A percentile compares a stretch with the other conserved stretches of the same genome.
Evolutionary conservation across 2,113 vertebrate genomes (phyloP).

Genomic region (Paramisgurnus dabryanus): DNA sequence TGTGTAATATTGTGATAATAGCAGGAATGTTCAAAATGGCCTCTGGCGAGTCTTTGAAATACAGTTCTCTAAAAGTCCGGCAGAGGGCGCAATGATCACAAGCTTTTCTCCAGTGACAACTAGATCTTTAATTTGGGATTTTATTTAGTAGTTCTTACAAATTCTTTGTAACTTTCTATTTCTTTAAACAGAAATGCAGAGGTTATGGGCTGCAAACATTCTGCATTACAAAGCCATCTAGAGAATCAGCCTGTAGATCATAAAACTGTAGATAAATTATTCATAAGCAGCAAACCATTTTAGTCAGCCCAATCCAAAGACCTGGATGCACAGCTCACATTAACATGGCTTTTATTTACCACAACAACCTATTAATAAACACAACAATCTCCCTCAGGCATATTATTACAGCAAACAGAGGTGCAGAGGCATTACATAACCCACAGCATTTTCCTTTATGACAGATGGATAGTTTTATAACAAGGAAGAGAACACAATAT

Average conservation of each 20-base stretch:
- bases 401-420: not conserved
- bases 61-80: slow-evolving; percentile 42
- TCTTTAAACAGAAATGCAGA: not conserved
- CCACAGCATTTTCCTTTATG: not conserved
- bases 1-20: slow-evolving; percentile 40
- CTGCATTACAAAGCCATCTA: not conserved
- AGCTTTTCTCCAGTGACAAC: slow-evolving; percentile 1
- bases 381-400: slow-evolving; percentile 4
- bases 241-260: not conserved
- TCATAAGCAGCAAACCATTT: slow-evolving; percentile 20
- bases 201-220: not conserved
- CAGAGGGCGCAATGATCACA: slow-evolving; percentile 55
- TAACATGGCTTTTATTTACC: slow-evolving; percentile 22
- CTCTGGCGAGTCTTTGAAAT: slow-evolving; percentile 61
- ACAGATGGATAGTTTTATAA: slow-evolving; percentile 9
- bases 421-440: not conserved
- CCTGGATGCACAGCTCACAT: slow-evolving; percentile 12
- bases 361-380: slow-evolving; percentile 29
- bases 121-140: not conserved
- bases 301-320: slow-evolving; percentile 14
- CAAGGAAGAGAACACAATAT: not conserved
- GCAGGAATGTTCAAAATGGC: slow-evolving; percentile 72
- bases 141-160: not conserved
- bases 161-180: not conserved
- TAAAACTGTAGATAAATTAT: slow-evolving; percentile 9